These are phyloP conservation scores for Dione vanillae DNA, from an alignment of 2,888 invertebrate genomes.

Conservation along the genomic window DNA sequence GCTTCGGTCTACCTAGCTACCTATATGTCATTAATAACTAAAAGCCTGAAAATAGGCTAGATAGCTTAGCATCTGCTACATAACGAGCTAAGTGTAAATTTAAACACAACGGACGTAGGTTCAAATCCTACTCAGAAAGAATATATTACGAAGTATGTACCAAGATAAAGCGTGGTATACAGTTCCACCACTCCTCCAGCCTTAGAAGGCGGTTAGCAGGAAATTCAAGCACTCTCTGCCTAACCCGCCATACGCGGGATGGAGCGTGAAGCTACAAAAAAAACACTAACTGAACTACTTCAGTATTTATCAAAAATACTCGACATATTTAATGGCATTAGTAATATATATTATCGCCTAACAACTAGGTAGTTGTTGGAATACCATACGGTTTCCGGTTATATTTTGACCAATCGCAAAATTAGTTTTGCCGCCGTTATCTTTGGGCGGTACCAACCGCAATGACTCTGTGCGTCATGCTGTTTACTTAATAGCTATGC, in stretches of 20 bases:
- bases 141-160: too few relatives aligned
- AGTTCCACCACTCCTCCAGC: not conserved
- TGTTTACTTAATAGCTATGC: slow-evolving; percentile 17
- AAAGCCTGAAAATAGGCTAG: too few relatives aligned
- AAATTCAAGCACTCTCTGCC: not conserved
- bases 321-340: not conserved
- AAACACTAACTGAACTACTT: not conserved
- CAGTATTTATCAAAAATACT: not conserved
- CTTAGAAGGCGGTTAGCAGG: not conserved
- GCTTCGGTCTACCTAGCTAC: too few relatives aligned
- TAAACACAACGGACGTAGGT: too few relatives aligned
- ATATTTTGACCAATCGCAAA: slow-evolving; percentile 47
- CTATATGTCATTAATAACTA: too few relatives aligned
- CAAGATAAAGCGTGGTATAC: not conserved
- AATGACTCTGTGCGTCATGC: slow-evolving; percentile 33
- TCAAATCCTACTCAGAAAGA: too few relatives aligned
- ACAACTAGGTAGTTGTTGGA: slow-evolving; percentile 14
- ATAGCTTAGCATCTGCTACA: too few relatives aligned
- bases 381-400: slow-evolving; percentile 24
- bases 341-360: slow-evolving; percentile 11
- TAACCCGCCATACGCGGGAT: not conserved
- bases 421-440: slow-evolving; percentile 41
- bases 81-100: too few relatives aligned
- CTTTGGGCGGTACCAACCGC: slow-evolving; percentile 44
- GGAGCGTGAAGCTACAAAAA: not conserved